Conservation (phyloP, 2,797 vertebrate genomes). For the Sebastes cheni region DNA sequence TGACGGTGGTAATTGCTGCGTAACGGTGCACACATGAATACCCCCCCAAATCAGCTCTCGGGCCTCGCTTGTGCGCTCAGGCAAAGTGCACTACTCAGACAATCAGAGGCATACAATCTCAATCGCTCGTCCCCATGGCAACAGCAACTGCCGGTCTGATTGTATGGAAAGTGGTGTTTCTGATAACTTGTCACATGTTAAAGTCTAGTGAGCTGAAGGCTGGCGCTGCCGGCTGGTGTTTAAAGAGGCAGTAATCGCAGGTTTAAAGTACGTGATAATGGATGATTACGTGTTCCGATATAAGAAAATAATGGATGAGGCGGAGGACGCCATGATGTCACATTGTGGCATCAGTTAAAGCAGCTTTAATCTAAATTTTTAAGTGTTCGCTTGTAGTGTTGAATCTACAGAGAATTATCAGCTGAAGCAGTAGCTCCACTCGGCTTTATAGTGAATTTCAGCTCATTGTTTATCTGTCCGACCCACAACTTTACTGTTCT, state of each 20-base stretch:
- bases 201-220: constrained; percentile 22
- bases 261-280: not conserved
- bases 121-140: constrained; percentile 71
- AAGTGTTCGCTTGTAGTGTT: not conserved
- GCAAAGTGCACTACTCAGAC: constrained; percentile 64
- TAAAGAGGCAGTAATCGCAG: not conserved
- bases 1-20: constrained; percentile 48
- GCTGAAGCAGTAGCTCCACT: fast-evolving
- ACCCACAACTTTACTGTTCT: too few species aligned
- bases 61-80: constrained; percentile 40
- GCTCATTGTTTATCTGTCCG: too few species aligned
- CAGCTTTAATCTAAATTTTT: not conserved
- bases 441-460: too few species aligned
- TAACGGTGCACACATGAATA: constrained; percentile 58
- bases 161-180: constrained; percentile 63
- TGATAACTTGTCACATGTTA: constrained; percentile 53
- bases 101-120: constrained; percentile 70
- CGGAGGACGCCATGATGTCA: not conserved
- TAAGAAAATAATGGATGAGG: not conserved
- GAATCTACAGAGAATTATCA: not conserved
- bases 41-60: constrained; percentile 53
- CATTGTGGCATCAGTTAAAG: not conserved
- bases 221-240: not conserved
- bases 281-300: not conserved
- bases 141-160: constrained; percentile 66